Evolutionary conservation across 2,113 vertebrate genomes (phyloP).

Genomic region (Anolis sagrei): DNA sequence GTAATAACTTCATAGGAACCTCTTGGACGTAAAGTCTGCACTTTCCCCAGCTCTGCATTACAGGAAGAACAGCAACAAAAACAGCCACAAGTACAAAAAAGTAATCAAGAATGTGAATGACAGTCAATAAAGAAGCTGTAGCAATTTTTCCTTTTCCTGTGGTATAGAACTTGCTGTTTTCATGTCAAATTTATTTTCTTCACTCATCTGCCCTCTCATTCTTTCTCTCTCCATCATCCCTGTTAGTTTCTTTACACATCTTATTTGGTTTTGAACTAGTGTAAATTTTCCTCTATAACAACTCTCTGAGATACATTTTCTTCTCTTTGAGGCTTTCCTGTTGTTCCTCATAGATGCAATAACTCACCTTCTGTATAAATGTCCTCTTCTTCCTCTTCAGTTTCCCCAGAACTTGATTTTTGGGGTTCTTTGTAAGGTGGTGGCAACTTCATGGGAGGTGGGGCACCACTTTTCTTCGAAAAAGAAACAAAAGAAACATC

Average conservation of each 20-base stretch:
- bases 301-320: neutral
- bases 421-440: slow-evolving; percentile 82
- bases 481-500: slow-evolving; percentile 43
- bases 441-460: slow-evolving; percentile 86
- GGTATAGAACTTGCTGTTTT: neutral
- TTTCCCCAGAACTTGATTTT: slow-evolving; percentile 42
- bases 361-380: slow-evolving; percentile 71
- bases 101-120: neutral
- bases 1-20: too few species aligned
- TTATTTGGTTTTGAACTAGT: neutral
- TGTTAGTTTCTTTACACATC: neutral
- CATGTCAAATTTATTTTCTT: neutral
- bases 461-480: slow-evolving; percentile 71
- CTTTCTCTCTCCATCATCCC: too few species aligned
- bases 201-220: neutral
- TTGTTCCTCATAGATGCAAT: neutral
- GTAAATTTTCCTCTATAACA: too few species aligned
- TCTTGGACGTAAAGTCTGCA: too few species aligned
- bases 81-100: too few species aligned
- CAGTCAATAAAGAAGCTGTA: neutral
- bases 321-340: neutral
- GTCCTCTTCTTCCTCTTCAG: slow-evolving; percentile 50
- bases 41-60: too few species aligned
- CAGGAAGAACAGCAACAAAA: neutral
- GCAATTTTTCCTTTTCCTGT: neutral